Evolutionary conservation across 2,797 vertebrate species (phyloP), one percentile per base, ranked within the genome.

Genomic region (Spatula versicolor): DNA sequence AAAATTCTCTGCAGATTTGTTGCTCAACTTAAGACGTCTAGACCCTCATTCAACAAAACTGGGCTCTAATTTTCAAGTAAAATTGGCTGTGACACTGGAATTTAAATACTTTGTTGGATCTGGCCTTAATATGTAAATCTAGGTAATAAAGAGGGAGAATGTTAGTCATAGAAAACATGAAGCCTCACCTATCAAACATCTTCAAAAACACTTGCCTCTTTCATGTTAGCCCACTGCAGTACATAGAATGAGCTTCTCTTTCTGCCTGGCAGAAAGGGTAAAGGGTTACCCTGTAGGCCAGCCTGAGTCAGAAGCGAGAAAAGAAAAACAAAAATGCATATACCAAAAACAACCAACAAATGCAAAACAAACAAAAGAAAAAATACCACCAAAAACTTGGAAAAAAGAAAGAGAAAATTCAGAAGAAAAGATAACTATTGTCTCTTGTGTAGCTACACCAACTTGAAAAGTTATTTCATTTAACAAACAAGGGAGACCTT

Each of bases 171-270:
- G 67, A 68, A 87, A 59, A 56, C 7, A 15, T 16, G 75, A 68
- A 86, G 55, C 12, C 12, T 78, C 58, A 56, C 6, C 58, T 35
- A n/a, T n/a, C 9, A 30, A 58, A 69, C 0, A 0, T 23, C 28
- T 81, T 33, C 54, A 71, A 7, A 67, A 18, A 4, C n/a, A 16
- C 26, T 10, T 43, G 30, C 21, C 19, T 6, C 52, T 26, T 43
- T 26, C 20, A 43, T 2, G 7, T 0, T 0, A 78, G 28, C 48
- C 15, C 62, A 5, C 19, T 58, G 59, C 16, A 5, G 19, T 23
- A 50, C 33, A 19, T 1, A 9, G 1, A 7, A 7, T 6, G 25
- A 28, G 22, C 22, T 64, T 16, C 31, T 48, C 66, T 78, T 82
- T 60, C 73, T 6, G 2, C 9, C 50, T 52, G 50, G 50, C 50